Base-by-base conservation (phyloP, 2,113 vertebrate species). In the Cromileptes altivelis region DNA sequence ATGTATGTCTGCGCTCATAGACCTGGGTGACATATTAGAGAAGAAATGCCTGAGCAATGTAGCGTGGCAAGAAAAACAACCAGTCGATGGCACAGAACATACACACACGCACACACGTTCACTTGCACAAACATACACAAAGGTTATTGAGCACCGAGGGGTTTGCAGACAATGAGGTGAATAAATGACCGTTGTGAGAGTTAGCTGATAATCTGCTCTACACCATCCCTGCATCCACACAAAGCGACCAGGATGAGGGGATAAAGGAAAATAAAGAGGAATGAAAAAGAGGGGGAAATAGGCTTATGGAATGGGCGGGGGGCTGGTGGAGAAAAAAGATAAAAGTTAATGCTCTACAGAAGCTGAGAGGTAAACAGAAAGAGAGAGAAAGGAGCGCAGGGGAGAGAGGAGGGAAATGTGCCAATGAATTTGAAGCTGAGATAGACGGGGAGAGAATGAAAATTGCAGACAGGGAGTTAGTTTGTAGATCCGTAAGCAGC, bases 341-440 rank as follows among this genome's bases (percentile, higher is more conserved):
- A 82, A 87, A 90, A 84, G 81, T 75, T 85, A 82, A 87, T 80
- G 70, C 87, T 86, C 40, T 37, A 72, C 62, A 86, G 63, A 86
- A 72, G 62, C 79, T 70, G 78, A 84, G 70, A 81, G 63, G 75
- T 82, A 91, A 87, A 92, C 80, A 86, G 70, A 81, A 52, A 53
- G 23, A n/a, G 49, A 42, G 57, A 79, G 61, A 67, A 65, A 76
- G 27, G 50, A 69, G 58, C 37, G 12, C 58, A 74, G 27, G 68
- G 45, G 42, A 61, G 42, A 75, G 50, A 25, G 64, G 42, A 85
- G 63, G 60, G 58, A 83, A 88, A 80, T 75, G 65, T 80, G 56
- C 75, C 73, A 80, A 11, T 87, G 78, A 79, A 74, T 78, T 49
- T 73, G 76, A 80, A 62, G 79, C 69, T 18, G 64, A 74, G 80